Conservation (phyloP, 1,140 invertebrate genomes). For the Camponotus vicinus region DNA sequence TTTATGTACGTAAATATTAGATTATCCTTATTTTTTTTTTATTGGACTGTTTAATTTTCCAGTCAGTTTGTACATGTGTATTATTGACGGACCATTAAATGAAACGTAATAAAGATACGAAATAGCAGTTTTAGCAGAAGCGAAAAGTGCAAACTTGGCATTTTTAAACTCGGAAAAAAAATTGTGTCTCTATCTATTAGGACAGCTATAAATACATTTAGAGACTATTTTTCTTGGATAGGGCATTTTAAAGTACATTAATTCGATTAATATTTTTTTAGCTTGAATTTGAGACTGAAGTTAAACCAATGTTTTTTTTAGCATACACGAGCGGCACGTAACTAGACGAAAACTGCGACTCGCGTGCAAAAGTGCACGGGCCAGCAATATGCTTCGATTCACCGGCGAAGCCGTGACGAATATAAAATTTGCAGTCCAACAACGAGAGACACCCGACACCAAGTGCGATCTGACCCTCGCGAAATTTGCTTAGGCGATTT, state of each 20-base stretch:
- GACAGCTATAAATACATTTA: too few species aligned
- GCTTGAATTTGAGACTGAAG: background rate
- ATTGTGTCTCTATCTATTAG: too few species aligned
- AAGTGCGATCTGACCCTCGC: background rate
- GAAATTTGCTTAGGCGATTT: constrained; percentile 48
- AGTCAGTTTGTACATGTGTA: too few species aligned
- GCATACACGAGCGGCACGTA: background rate
- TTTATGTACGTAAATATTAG: too few species aligned
- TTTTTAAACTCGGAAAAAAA: too few species aligned
- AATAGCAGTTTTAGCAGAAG: too few species aligned
- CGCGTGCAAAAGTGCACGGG: constrained; percentile 5
- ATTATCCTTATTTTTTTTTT: too few species aligned
- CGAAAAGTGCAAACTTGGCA: too few species aligned
- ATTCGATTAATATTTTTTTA: constrained; percentile 6
- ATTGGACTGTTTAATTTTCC: too few species aligned
- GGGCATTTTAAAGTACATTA: background rate
- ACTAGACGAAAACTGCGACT: constrained; percentile 32
- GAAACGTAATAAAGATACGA: too few species aligned
- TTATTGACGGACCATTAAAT: too few species aligned
- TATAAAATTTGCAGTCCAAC: constrained; percentile 39
- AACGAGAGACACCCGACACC: constrained; percentile 29
- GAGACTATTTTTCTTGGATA: too few species aligned
- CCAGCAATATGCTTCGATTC: constrained; percentile 17
- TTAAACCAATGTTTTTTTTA: background rate
- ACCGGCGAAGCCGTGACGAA: constrained; percentile 17